A percentile compares a stretch with the other conserved stretches of the same genome.
These are phyloP conservation scores for Pristiophorus japonicus DNA, from an alignment of 2,113 vertebrate genomes.

Conservation along the genomic window DNA sequence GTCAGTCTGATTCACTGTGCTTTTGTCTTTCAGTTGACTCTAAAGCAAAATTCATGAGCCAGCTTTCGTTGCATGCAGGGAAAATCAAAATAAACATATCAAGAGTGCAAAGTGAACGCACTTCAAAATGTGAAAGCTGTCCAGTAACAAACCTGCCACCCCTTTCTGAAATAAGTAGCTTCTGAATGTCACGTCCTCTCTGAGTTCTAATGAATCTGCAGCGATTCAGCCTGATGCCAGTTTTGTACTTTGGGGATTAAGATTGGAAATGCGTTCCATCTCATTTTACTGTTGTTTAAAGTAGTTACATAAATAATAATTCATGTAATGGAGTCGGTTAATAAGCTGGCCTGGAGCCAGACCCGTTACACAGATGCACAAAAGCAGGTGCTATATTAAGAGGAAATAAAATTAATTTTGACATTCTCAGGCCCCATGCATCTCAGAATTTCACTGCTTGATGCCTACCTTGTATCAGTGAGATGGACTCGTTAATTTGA, in stretches of 20 bases:
- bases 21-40: neutral
- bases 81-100: neutral
- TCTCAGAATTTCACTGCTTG: neutral
- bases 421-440: neutral
- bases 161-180: neutral
- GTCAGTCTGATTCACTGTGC: neutral
- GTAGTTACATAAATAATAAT: neutral
- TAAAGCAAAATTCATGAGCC: neutral
- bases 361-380: neutral
- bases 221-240: neutral
- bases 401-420: neutral
- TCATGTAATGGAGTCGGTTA: neutral
- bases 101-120: neutral
- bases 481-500: neutral
- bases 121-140: neutral
- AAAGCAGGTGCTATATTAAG: neutral
- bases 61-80: neutral
- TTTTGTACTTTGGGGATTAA: neutral
- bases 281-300: neutral
- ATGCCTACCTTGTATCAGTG: neutral
- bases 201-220: neutral
- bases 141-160: neutral
- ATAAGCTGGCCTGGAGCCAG: slow-evolving; percentile 17
- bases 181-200: neutral
- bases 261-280: neutral